Evolutionary conservation across 2,888 invertebrate genomes (phyloP).

Genomic region (Desoria tigrina): DNA sequence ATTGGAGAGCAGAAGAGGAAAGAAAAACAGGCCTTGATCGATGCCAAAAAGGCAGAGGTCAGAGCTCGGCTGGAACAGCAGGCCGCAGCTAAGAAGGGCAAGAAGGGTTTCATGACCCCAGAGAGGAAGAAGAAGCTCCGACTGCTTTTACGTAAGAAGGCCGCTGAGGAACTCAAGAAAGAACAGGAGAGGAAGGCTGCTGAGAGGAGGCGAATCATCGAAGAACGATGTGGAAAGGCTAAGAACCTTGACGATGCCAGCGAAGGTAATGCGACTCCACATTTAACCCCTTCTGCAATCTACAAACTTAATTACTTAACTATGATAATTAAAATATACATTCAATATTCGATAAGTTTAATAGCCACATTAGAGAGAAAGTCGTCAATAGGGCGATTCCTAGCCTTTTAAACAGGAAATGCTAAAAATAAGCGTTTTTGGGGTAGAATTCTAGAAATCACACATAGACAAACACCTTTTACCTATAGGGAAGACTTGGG

Average conservation of each 20-base stretch:
- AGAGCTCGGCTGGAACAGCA: constrained; percentile 98
- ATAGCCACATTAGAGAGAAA: no score
- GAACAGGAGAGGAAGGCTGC: constrained; percentile 99
- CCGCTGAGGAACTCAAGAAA: constrained; percentile 98
- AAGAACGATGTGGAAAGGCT: constrained; percentile 89
- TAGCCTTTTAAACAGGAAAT: no score
- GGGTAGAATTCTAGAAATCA: no score
- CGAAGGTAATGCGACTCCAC: constrained; percentile 73
- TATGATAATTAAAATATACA: no score
- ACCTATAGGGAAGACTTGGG: no score
- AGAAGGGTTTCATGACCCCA: constrained; percentile 98
- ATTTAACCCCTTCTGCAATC: neutral
- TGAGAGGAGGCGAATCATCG: constrained; percentile 95
- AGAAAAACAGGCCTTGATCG: constrained; percentile 96
- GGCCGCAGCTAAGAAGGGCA: constrained; percentile 97
- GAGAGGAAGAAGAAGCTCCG: constrained; percentile 99
- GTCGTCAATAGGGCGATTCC: no score
- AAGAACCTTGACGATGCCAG: constrained; percentile 88
- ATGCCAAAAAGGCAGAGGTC: constrained; percentile 98
- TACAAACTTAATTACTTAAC: neutral
- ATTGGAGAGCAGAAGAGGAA: constrained; percentile 88
- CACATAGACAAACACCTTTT: no score
- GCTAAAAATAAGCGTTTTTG: no score
- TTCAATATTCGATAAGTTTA: no score
- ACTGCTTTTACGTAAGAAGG: constrained; percentile 99